phyloP scores from a whole-genome alignment of 2,797 vertebrate species.

The Sebastiscus tertius region DNA sequence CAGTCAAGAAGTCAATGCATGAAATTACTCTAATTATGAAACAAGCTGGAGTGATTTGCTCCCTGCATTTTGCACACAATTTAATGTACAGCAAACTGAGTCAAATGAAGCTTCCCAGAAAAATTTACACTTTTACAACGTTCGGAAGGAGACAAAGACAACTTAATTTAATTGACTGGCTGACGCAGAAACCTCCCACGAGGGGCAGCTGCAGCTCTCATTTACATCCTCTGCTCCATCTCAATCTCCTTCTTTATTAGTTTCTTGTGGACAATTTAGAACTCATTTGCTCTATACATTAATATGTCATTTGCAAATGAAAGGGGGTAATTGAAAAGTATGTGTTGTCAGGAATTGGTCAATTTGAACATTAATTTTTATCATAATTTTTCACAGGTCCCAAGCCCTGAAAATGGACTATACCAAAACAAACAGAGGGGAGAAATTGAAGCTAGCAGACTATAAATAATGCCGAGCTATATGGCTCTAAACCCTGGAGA shows the following conservation, averaged over 20 bases:
- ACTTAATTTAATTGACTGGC: conserved; percentile 55
- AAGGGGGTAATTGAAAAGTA: background rate
- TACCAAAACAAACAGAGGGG: background rate
- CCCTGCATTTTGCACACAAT: conserved; percentile 14
- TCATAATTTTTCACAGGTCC: background rate
- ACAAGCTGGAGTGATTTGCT: conserved; percentile 28
- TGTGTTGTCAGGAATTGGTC: background rate
- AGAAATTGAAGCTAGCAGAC: background rate
- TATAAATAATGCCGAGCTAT: conserved; percentile 10
- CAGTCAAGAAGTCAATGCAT: conserved; percentile 55
- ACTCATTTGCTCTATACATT: background rate
- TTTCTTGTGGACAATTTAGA: background rate
- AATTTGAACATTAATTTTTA: background rate
- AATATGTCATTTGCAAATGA: conserved; percentile 10
- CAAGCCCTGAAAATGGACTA: background rate
- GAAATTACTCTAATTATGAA: conserved; percentile 52
- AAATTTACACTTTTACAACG: conserved; percentile 47
- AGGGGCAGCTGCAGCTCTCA: conserved; percentile 42
- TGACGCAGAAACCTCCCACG: conserved; percentile 50
- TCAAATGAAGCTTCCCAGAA: conserved; percentile 38
- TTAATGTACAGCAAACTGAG: conserved; percentile 31
- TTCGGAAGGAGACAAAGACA: conserved; percentile 44
- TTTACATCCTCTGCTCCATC: conserved; percentile 13
- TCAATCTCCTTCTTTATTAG: background rate
- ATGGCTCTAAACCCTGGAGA: background rate